phyloP scores from a whole-genome alignment of 2,888 invertebrate species.

The Sericinus montela region DNA sequence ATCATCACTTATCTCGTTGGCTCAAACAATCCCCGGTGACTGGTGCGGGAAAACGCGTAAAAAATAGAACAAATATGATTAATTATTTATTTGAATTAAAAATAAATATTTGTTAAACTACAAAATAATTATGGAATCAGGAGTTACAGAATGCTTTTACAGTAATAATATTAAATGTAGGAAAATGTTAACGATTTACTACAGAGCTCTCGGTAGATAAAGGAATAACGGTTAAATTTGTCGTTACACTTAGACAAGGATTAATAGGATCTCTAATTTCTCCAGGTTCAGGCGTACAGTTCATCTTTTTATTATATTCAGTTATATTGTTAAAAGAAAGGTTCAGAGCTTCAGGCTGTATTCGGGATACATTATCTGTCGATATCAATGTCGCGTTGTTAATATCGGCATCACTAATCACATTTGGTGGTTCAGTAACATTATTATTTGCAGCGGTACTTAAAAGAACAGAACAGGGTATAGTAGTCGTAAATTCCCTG shows the following conservation, averaged over 20 bases:
- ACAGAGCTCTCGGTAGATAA: conserved; percentile 29
- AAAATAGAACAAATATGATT: too few species aligned
- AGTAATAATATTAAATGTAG: too few species aligned
- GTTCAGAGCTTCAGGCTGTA: conserved; percentile 40
- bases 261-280: conserved; percentile 63
- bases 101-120: too few species aligned
- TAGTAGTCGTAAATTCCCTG: conserved; percentile 67
- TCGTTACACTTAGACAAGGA: conserved; percentile 56
- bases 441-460: conserved; percentile 70
- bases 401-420: conserved; percentile 31
- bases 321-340: conserved; percentile 30
- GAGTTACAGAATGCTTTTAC: too few species aligned
- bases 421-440: conserved; percentile 59
- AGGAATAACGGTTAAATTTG: conserved; percentile 64
- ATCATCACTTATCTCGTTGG: too few species aligned
- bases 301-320: conserved; percentile 28
- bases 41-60: too few species aligned
- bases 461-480: conserved; percentile 67
- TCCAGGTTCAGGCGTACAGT: conserved; percentile 49
- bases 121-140: too few species aligned
- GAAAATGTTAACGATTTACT: conserved; percentile 8
- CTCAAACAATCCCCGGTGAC: too few species aligned
- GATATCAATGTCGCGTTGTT: conserved; percentile 26
- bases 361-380: conserved; percentile 21
- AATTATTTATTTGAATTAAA: too few species aligned